Base-by-base conservation (phyloP, 1,140 invertebrate species). In the Conus betulinus region DNA sequence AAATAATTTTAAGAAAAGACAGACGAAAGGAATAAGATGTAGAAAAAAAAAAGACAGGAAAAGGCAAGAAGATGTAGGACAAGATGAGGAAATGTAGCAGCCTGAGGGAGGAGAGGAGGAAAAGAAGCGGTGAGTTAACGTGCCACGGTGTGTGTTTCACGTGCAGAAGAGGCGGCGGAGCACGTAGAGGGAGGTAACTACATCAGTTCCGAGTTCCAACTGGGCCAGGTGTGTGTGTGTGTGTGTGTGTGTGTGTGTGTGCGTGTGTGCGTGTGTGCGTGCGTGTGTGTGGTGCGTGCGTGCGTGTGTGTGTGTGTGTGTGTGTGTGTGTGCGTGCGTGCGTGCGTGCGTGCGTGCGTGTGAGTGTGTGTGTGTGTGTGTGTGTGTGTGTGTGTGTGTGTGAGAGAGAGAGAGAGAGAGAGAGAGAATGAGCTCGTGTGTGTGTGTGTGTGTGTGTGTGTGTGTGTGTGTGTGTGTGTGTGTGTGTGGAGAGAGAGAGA, bases 181-280 rank as follows among this genome's bases (percentile, higher is more conserved):
- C 96, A 97, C 90, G 97, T 97, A 0, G 97, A 98, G 95, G 97
- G 97, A 27, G 97, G 97, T 0, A 96, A 97, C 93, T 98, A 98
- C 95, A 97, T 97, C 57, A 97, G 97, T 25, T 97, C 97, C 0
- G 97, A 98, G 94, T 98, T 98, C 94, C 96, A 97, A 57, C 93
- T 98, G 13, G 97, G 97, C 5, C 97, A 98, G 94, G 97, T 52
- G 27, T 6, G 27, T 81, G 78, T 15, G 78, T 81, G 78, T 15
- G 78, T 81, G 78, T 39, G 78, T 81, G 78, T 81, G 78, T 52
- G 78, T 39, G 78, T 52, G 78, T 81, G 78, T 52, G 78, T 15
- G 78, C 13, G 78, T 52, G 76, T 5, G 78, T 81, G 78, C 15
- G 25, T 15, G 78, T 5, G 78, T 15, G 78, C 27, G 78, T 52